A percentile compares a stretch with the other conserved stretches of the same genome.
Evolutionary conservation across 2,113 vertebrate species (phyloP).

Genomic region (Limnothrissa miodon): DNA sequence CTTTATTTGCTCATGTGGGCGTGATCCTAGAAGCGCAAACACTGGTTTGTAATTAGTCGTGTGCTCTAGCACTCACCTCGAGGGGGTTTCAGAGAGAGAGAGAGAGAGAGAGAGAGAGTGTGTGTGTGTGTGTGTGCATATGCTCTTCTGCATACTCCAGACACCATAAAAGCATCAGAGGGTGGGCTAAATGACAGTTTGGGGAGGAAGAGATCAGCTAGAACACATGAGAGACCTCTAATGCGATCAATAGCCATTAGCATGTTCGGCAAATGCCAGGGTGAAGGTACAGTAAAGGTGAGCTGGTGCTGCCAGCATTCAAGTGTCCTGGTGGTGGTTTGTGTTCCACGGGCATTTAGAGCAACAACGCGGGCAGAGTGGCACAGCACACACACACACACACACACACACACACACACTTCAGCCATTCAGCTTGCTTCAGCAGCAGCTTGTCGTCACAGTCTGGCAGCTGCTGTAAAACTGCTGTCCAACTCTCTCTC

Average conservation of each 20-base stretch:
- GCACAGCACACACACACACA: too few species aligned
- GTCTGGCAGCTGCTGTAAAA: not conserved
- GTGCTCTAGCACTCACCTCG: conserved; percentile 5
- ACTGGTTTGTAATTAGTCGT: conserved; percentile 33
- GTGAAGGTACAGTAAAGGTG: too few species aligned
- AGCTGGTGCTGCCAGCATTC: not conserved
- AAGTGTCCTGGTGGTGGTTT: not conserved
- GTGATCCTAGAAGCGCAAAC: not conserved
- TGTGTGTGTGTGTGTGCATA: too few species aligned
- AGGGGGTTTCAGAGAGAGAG: not conserved
- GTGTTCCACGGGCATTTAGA: not conserved
- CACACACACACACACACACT: too few species aligned
- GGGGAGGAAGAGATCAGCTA: too few species aligned
- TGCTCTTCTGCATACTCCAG: conserved; percentile 1
- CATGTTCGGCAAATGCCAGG: not conserved
- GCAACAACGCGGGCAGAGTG: not conserved
- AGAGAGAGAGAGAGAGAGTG: too few species aligned
- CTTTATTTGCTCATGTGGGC: not conserved
- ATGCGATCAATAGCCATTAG: not conserved
- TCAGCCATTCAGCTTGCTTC: not conserved
- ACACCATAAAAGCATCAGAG: not conserved
- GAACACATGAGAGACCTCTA: not conserved
- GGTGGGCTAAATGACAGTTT: not conserved
- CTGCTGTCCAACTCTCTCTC: not conserved
- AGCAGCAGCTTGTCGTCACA: not conserved